These are phyloP conservation scores for Toxotes lorentzi DNA, from an alignment of 2,797 vertebrate species.

Conservation along the genomic window DNA sequence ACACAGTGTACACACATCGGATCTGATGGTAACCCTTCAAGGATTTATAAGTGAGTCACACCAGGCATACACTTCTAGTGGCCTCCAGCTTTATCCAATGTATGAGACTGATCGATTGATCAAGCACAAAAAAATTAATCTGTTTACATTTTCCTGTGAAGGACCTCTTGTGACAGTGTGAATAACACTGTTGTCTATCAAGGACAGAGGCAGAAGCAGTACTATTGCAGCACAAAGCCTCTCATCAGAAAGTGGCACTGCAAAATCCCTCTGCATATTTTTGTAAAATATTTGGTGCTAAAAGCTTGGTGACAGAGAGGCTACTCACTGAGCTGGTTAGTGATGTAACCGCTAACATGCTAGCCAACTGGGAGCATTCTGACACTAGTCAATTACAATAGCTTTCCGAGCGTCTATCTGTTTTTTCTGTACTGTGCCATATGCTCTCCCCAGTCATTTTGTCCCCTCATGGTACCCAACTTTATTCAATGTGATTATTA, in stretches of 20 bases:
- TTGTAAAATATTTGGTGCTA: too few species aligned
- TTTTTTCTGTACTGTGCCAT: not conserved
- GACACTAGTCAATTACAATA: not conserved
- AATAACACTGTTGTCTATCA: too few species aligned
- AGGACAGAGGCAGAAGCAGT: too few species aligned
- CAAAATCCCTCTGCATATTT: not conserved
- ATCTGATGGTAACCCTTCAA: slow-evolving; percentile 35
- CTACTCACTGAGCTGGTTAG: not conserved
- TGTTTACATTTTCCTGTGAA: slow-evolving; percentile 1
- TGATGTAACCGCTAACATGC: not conserved
- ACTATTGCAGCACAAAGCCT: too few species aligned
- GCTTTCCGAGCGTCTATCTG: not conserved
- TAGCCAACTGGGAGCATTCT: not conserved
- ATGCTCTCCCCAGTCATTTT: not conserved
- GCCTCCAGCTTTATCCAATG: slow-evolving; percentile 14
- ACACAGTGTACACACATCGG: slow-evolving; percentile 30
- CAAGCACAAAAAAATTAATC: not conserved
- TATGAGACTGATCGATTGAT: slow-evolving; percentile 17
- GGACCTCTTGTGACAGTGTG: not conserved
- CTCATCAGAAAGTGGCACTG: not conserved
- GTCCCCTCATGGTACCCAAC: not conserved
- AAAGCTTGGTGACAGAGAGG: too few species aligned
- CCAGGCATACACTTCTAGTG: not conserved
- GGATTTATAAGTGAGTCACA: slow-evolving; percentile 20
- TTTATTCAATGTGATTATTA: not conserved